phyloP scores from a whole-genome alignment of 2,797 vertebrate species.

The Lacerta viridis region DNA sequence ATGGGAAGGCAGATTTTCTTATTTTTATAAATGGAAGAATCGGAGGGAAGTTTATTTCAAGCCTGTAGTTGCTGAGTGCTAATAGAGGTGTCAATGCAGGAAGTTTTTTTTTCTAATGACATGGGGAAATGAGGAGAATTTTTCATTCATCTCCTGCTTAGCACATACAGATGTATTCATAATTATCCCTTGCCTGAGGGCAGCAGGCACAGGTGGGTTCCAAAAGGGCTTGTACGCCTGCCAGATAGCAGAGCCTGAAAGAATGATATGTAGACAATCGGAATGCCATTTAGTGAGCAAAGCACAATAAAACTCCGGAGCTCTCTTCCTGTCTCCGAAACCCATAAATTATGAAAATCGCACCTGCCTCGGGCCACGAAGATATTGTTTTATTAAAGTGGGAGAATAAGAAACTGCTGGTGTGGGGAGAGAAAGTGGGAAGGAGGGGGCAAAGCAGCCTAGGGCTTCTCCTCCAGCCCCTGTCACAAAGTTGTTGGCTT shows the following conservation, averaged over 20 bases:
- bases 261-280: conserved; percentile 78
- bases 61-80: conserved; percentile 55
- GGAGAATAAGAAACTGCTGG: conserved; percentile 65
- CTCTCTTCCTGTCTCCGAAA: conserved; percentile 76
- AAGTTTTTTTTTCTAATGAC: conserved; percentile 68
- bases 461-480: conserved; percentile 50
- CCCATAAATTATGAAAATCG: conserved; percentile 76
- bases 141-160: conserved; percentile 79
- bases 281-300: conserved; percentile 80
- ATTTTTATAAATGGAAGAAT: conserved; percentile 13
- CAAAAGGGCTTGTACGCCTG: conserved; percentile 72
- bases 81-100: conserved; percentile 61
- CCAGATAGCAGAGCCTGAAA: conserved; percentile 75
- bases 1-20: neutral
- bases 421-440: neutral
- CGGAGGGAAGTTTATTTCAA: conserved; percentile 4
- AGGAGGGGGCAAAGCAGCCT: conserved; percentile 35
- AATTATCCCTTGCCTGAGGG: conserved; percentile 73
- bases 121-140: conserved; percentile 74
- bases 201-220: conserved; percentile 79
- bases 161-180: conserved; percentile 77
- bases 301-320: conserved; percentile 74
- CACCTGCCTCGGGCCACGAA: conserved; percentile 71
- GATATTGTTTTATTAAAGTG: conserved; percentile 74
- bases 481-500: conserved; percentile 25